These are phyloP conservation scores for Stomatorhinus ivindoensis DNA, from an alignment of 2,113 vertebrate species.

Conservation along the genomic window DNA sequence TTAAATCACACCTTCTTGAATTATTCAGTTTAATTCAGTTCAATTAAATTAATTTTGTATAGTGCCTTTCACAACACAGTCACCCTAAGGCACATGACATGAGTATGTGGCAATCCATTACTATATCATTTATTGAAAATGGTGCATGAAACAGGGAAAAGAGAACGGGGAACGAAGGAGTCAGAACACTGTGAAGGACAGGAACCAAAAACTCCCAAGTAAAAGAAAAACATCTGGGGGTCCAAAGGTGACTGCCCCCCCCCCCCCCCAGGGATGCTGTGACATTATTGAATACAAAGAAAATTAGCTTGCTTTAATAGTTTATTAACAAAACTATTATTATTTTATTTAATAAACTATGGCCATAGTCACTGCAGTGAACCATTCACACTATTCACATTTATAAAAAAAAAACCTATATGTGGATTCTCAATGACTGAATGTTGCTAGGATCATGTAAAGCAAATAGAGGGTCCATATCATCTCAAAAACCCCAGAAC, in stretches of 20 bases:
- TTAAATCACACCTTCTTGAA: background rate
- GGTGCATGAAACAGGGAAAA: background rate
- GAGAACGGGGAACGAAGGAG: background rate
- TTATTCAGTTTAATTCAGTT: background rate
- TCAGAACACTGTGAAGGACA: background rate
- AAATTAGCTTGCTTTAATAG: background rate
- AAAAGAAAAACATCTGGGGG: background rate
- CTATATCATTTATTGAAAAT: background rate
- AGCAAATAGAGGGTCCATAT: background rate
- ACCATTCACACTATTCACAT: background rate
- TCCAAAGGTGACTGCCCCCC: background rate
- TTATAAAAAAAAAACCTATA: background rate
- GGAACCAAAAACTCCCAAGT: background rate
- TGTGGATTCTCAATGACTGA: background rate
- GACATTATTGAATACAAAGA: background rate
- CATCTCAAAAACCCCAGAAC: background rate
- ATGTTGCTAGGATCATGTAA: background rate
- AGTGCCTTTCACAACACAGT: background rate
- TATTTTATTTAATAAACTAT: background rate
- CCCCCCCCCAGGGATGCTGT: background rate
- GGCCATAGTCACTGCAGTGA: background rate
- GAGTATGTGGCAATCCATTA: background rate
- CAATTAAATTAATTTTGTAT: background rate
- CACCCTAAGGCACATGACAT: background rate
- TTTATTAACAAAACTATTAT: no score